Evolutionary conservation across 2,888 invertebrate species (phyloP).

Genomic region (Allygus modestus): DNA sequence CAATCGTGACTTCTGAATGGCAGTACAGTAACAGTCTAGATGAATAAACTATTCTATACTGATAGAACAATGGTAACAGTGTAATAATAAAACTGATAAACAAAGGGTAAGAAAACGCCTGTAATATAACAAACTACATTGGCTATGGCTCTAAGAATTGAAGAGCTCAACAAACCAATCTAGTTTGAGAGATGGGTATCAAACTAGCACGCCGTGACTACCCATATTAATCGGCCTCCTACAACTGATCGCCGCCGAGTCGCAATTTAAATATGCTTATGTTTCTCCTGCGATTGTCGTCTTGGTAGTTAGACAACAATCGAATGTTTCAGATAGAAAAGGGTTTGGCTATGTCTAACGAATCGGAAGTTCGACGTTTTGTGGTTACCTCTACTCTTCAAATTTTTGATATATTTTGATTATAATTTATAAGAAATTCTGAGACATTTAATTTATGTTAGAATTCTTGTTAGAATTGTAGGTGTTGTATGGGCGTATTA

Average conservation of each 20-base stretch:
- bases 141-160: slow-evolving; percentile 52
- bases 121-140: slow-evolving; percentile 50
- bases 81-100: slow-evolving; percentile 31
- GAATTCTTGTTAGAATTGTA: no score
- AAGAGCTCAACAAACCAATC: slow-evolving; percentile 48
- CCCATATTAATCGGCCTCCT: slow-evolving; percentile 50
- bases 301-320: not conserved
- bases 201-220: slow-evolving; percentile 46
- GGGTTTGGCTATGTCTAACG: no score
- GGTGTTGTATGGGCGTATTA: no score
- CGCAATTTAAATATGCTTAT: slow-evolving; percentile 39
- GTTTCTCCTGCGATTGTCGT: not conserved
- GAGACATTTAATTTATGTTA: no score
- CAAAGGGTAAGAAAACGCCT: slow-evolving; percentile 30
- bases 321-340: not conserved
- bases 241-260: slow-evolving; percentile 22
- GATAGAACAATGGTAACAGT: slow-evolving; percentile 34
- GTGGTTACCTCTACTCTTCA: no score
- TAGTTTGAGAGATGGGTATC: slow-evolving; percentile 15
- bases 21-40: slow-evolving; percentile 15
- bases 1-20: not conserved
- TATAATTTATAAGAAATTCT: no score
- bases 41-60: not conserved
- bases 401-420: no score
- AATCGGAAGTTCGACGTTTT: no score